phyloP scores from a whole-genome alignment of 64 coral and sea anemone genomes.

The Porites australiensis region DNA sequence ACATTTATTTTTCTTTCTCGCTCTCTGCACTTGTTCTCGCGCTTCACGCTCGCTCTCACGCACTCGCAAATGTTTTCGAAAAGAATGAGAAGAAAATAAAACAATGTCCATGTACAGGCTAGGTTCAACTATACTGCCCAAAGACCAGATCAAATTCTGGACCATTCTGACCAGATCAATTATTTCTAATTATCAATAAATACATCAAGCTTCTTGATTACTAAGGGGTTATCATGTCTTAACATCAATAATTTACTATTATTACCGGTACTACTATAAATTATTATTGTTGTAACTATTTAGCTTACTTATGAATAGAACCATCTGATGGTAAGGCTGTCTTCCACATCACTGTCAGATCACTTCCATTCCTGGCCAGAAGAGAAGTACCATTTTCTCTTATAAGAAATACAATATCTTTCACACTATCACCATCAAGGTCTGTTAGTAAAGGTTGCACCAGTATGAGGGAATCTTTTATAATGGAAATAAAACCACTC shows the following conservation, averaged over 20 bases:
- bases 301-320: constrained; percentile 39
- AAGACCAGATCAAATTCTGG: no score
- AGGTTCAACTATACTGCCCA: no score
- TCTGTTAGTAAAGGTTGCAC: constrained; percentile 27
- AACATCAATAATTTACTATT: neutral
- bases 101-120: no score
- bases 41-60: no score
- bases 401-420: constrained; percentile 48
- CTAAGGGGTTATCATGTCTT: no score
- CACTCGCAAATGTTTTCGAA: no score
- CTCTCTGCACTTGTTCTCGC: no score
- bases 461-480: constrained; percentile 35
- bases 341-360: constrained; percentile 38
- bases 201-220: no score
- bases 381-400: constrained; percentile 26
- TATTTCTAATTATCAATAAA: no score
- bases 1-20: no score
- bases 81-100: no score
- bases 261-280: neutral
- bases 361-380: constrained; percentile 56
- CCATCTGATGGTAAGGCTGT: constrained; percentile 3
- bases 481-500: constrained; percentile 59
- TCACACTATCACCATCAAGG: constrained; percentile 45
- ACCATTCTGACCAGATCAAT: no score
- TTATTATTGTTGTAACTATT: neutral